Evolutionary conservation across 2,113 vertebrate species (phyloP), one percentile per base, ranked within the genome.

Genomic region (Isichthys henryi): DNA sequence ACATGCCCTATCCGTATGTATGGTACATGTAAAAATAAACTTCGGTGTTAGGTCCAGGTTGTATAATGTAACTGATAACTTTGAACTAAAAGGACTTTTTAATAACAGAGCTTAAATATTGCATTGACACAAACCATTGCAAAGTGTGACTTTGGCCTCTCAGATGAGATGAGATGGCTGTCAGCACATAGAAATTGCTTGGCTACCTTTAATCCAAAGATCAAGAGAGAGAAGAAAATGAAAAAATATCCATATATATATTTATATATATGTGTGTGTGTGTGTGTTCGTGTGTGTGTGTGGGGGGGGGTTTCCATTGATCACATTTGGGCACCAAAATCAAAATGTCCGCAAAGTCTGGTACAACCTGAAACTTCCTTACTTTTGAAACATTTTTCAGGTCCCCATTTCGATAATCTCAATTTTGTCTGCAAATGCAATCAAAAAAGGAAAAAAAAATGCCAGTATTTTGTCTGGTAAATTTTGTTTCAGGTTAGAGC

Each of bases 111-210:
- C 52, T 66, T 85, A 23, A 83, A 58, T 58, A 50, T 39, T 80
- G 35, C 74, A 80, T 80, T 23, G 82, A 70, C 50, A 58, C 8
- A 53, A 56, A 80, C 77, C 74, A 88, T 84, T 88, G 83, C 56
- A 66, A 88, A 84, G 87, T 90, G 90, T 62, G 90, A 88, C 62
- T 83, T 49, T 85, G 27, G 39, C 50, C 39, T 88, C 45, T 80
- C 43, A 90, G 77, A 52, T 58, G 89, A 83, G 86, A 43, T 85
- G 43, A 70, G 80, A 88, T 11, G 43, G 39, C 87, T 90, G 90
- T 90, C 90, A 90, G 70, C 89, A 82, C 46, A 56, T 80, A 39
- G 48, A 70, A 80, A 87, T 90, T 87, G 89, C 86, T 88, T 82
- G 85, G 66, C 66, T 90, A 77, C 74, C 86, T 90, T 88, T 80